Conservation (phyloP, 2,797 vertebrate species). For the Dipus sagitta region DNA sequence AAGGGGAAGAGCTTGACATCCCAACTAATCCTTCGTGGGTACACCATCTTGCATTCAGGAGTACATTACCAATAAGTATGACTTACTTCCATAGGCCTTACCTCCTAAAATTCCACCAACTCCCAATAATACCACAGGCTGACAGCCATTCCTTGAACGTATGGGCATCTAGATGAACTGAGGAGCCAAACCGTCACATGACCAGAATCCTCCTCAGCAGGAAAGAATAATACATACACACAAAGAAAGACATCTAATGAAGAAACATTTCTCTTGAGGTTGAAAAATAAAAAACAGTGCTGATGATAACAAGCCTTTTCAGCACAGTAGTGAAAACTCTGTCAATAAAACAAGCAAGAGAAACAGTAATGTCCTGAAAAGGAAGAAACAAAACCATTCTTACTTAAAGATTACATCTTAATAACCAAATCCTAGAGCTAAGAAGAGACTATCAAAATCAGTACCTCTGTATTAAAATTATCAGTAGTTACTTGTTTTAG, state of each 20-base stretch:
- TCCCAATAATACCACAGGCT: neutral
- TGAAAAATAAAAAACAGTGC: neutral
- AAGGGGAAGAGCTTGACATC: neutral
- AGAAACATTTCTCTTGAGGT: conserved; percentile 27
- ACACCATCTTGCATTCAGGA: no score
- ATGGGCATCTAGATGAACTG: neutral
- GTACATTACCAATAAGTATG: neutral
- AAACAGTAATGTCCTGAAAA: neutral
- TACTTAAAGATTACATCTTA: neutral
- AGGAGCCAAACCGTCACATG: neutral
- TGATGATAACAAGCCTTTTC: neutral
- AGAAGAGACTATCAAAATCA: neutral
- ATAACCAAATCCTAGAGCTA: neutral
- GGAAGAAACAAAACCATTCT: conserved; percentile 12
- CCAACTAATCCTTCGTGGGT: no score
- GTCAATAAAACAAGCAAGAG: neutral
- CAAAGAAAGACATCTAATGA: neutral
- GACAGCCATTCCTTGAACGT: neutral
- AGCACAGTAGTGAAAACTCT: neutral
- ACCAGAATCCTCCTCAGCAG: neutral
- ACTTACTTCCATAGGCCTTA: neutral
- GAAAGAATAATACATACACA: conserved; percentile 6
- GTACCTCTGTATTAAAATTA: conserved; percentile 39
- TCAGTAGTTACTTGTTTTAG: neutral
- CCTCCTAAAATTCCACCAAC: neutral